These are phyloP conservation scores for Atlantisia rogersi DNA, from an alignment of 2,113 vertebrate species.

Conservation along the genomic window DNA sequence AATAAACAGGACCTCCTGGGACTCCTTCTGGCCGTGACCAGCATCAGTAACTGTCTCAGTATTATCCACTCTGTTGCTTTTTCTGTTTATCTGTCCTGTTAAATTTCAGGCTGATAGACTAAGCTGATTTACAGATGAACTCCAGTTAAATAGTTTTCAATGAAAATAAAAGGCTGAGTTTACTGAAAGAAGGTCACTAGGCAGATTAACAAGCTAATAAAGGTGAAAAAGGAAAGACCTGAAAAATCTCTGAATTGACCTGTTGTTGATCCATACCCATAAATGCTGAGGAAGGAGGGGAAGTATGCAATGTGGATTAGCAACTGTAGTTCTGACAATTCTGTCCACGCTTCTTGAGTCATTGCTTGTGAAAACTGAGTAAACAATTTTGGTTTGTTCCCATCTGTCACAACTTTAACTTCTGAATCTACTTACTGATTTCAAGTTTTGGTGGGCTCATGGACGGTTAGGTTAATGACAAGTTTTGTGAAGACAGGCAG, in stretches of 20 bases:
- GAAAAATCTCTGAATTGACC: not conserved
- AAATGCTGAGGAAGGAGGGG: not conserved
- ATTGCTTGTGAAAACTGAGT: not conserved
- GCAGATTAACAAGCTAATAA: not conserved
- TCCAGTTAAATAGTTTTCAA: not conserved
- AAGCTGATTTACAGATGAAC: not conserved
- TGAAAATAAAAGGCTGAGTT: not conserved
- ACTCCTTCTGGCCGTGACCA: not conserved
- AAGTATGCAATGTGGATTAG: not conserved
- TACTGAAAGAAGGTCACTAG: not conserved
- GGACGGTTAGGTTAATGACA: not conserved
- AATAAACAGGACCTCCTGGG: not conserved
- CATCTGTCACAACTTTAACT: not conserved
- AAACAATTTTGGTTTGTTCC: not conserved
- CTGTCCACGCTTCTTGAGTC: not conserved
- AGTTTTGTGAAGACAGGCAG: not conserved
- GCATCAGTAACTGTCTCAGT: not conserved
- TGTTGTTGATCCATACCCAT: not conserved
- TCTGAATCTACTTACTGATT: not conserved
- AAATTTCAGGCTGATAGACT: not conserved
- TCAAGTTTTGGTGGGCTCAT: not conserved
- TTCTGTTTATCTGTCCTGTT: not conserved
- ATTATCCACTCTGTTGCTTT: not conserved
- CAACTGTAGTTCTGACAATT: not conserved
- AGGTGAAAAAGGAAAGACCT: not conserved